These are phyloP conservation scores for Hippocampus abdominalis DNA, from an alignment of 2,113 vertebrate species.

Conservation along the genomic window DNA sequence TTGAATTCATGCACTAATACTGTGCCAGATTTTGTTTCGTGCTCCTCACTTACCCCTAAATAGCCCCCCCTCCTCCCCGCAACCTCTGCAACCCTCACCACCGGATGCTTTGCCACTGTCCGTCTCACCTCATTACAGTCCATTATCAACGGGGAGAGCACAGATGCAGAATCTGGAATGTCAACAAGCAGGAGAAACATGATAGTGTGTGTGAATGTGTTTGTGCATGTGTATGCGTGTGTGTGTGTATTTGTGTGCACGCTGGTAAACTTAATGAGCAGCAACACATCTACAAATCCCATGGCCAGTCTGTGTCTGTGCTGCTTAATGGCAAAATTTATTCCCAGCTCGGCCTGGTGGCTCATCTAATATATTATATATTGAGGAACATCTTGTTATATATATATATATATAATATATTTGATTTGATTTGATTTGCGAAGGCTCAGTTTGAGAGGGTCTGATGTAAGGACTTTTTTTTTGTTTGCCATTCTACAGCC, in stretches of 20 bases:
- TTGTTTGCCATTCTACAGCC: too few relatives aligned
- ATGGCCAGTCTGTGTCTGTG: constrained; percentile 35
- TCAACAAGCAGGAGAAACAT: constrained; percentile 4
- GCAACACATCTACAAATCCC: constrained; percentile 54
- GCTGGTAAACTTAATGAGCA: constrained; percentile 55
- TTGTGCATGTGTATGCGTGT: constrained; percentile 1
- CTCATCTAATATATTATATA: constrained; percentile 17
- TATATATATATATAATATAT: neutral
- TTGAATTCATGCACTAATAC: constrained; percentile 52
- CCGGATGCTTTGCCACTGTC: neutral
- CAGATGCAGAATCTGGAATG: neutral
- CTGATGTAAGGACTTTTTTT: too few relatives aligned
- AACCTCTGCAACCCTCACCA: neutral
- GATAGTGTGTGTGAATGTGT: neutral
- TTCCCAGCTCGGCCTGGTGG: constrained; percentile 15
- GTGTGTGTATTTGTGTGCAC: neutral
- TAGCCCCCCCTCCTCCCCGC: too few relatives aligned
- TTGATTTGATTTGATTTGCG: too few relatives aligned
- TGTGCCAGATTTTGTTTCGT: constrained; percentile 20
- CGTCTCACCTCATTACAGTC: constrained; percentile 9
- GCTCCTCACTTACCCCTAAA: constrained; percentile 3
- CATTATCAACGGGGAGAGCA: neutral
- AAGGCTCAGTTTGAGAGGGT: too few relatives aligned
- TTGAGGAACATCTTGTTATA: too few relatives aligned
- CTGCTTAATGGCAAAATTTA: constrained; percentile 47